Evolutionary conservation across 2,888 invertebrate species (phyloP).

Genomic region (Chrysina gloriosa): DNA sequence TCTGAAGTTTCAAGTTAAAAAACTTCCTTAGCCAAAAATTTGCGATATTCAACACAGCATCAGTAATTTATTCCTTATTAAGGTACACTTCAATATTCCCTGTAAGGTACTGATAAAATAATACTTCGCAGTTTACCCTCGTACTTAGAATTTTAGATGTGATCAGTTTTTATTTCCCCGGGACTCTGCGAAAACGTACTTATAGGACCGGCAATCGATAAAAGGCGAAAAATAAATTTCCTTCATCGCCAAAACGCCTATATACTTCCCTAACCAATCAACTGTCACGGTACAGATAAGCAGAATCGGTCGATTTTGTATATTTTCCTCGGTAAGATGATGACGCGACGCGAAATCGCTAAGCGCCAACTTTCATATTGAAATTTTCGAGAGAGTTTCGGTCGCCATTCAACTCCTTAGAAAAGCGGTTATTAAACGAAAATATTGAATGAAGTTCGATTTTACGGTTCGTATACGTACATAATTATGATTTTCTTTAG

Average conservation of each 20-base stretch:
- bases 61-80: no score
- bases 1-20: no score
- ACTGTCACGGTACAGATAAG: slow-evolving; percentile 46
- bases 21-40: no score
- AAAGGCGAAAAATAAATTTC: slow-evolving; percentile 32
- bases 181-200: neutral
- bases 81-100: no score
- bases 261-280: slow-evolving; percentile 43
- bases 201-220: slow-evolving; percentile 5
- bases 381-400: neutral
- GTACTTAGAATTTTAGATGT: neutral
- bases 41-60: no score
- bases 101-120: no score
- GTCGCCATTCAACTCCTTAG: neutral
- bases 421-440: slow-evolving; percentile 6
- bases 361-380: neutral
- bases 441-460: slow-evolving; percentile 6
- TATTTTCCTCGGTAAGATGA: slow-evolving; percentile 5
- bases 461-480: neutral
- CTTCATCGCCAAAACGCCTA: neutral
- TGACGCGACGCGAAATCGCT: neutral
- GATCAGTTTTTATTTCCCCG: neutral
- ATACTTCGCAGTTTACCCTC: no score
- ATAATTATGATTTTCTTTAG: neutral
- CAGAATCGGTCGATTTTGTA: slow-evolving; percentile 20